Base-by-base conservation (phyloP, 2,888 invertebrate species). In the Microctonus hyperodae region DNA sequence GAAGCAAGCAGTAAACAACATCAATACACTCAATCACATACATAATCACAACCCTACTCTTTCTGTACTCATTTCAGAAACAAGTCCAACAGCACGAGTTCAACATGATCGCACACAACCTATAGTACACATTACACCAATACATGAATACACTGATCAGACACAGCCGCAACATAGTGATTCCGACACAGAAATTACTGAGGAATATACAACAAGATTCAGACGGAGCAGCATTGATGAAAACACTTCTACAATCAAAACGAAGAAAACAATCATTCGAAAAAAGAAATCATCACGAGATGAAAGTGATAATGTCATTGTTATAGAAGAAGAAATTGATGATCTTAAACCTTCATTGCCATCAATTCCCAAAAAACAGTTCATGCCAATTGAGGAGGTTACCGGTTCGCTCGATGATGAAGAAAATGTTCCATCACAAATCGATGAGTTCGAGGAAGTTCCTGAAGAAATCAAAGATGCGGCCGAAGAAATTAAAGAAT, bases 61-160 rank as follows among this genome's bases (percentile, higher is more conserved):
- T 81, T 58, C 74, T 82, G 68, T 82, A 75, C 75, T 79, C 77
- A 81, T 83, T 83, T 82, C 83, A 83, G 83, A 83, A 83, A 82
- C 78, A n/a, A n/a, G n/a, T n/a, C n/a, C n/a, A 66, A 80, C 79
- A 79, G 80, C 72, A 79, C 74, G 78, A 77, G 78, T 75, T 69
- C 77, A 78, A 78, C 76, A 77, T 74, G 71, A 79, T 70, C 76
- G 70, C 68, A 79, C 76, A 76, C 68, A 68, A 74, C 74, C 74
- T 65, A 80, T 78, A 81, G 76, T 71, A 75, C 76, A 82, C 78
- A 65, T 73, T 69, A 81, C 74, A 72, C 74, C 69, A 73, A 74
- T 77, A 81, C 80, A 81, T 76, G 79, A 78, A 73, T 62, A 74
- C 65, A 72, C 72, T 37, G 72, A 74, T 64, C 75, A 73, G 71